phyloP scores from a whole-genome alignment of 2,797 vertebrate genomes.

The Poecilia gillii region DNA sequence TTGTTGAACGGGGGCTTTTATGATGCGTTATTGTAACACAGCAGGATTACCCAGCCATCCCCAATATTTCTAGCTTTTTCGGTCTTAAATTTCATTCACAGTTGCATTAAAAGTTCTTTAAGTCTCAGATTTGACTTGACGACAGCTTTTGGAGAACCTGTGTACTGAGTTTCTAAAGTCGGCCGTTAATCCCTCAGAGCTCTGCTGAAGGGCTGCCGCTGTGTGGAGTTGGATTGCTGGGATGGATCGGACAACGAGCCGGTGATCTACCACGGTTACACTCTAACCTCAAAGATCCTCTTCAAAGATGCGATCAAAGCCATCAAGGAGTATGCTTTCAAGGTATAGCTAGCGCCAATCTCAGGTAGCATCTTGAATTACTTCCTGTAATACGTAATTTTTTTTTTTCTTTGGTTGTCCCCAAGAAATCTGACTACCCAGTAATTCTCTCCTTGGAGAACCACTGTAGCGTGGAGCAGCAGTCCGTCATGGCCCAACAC shows the following conservation, averaged over 20 bases:
- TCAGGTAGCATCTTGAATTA: background rate
- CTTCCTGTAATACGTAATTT: background rate
- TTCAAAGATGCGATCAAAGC: conserved; percentile 90
- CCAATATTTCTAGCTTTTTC: too few relatives aligned
- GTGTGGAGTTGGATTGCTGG: conserved; percentile 96
- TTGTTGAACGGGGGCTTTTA: too few relatives aligned
- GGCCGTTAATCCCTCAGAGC: conserved; percentile 79
- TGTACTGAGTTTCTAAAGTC: background rate
- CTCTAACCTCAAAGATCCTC: conserved; percentile 94
- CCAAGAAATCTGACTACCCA: conserved; percentile 90
- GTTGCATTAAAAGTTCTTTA: too few relatives aligned
- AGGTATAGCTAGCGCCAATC: conserved; percentile 76
- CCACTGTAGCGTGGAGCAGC: conserved; percentile 93
- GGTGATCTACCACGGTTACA: conserved; percentile 95
- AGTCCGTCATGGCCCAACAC: conserved; percentile 89
- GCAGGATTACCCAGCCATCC: too few relatives aligned
- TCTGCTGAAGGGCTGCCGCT: conserved; percentile 94
- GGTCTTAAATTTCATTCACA: too few relatives aligned
- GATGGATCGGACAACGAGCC: conserved; percentile 92
- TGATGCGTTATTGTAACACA: too few relatives aligned
- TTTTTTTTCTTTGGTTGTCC: background rate
- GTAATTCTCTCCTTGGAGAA: conserved; percentile 98
- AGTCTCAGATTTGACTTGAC: too few relatives aligned
- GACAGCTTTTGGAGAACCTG: too few relatives aligned
- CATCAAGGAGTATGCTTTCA: conserved; percentile 94